Base-by-base conservation (phyloP, 2,113 vertebrate species). In the Ophiodon elongatus region DNA sequence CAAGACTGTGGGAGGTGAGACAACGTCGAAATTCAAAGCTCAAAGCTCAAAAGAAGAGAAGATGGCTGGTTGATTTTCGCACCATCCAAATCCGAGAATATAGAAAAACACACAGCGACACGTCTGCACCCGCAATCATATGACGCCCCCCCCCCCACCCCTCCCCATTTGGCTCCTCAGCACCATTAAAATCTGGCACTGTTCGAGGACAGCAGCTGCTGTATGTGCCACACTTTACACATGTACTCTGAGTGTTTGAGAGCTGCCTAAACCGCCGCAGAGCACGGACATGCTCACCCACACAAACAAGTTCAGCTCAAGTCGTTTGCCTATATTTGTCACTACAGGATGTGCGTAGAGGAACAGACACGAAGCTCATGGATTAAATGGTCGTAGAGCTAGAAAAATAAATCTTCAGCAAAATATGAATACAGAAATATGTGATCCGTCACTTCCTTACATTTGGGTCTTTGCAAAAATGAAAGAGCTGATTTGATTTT, bases 161-260 rank as follows among this genome's bases (percentile, higher is more conserved):
- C n/a, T n/a, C n/a, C n/a, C 64, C 43, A 69, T 75, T 84, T 83
- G 64, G 59, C 79, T 82, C 37, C 68, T 75, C 57, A 76, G 67
- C 54, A 76, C 33, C 43, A 15, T 59, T 59, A 10, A 63, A 75
- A 87, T 84, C 87, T 92, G 88, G 83, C 88, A 82, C 47, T 39
- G 19, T 73, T 83, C 82, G 82, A 0, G 64, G 67, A 81, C 69
- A 76, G 77, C 92, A 88, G 87, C 78, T 88, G 90, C 79, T 68
- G 39, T 59, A 47, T 56, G 70, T 60, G 64, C 63, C 54, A 76
- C 73, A 76, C 73, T 87, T 87, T 70, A 82, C 85, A 85, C 72
- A 83, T 80, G 75, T 56, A 84, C 73, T 50, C 25, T 13, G 33
- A 14, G 67, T 62, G 73, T 73, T 54, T 80, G 76, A 80, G 50